Base-by-base conservation (phyloP, 2,797 vertebrate genomes). In the Premnoplex brunnescens region DNA sequence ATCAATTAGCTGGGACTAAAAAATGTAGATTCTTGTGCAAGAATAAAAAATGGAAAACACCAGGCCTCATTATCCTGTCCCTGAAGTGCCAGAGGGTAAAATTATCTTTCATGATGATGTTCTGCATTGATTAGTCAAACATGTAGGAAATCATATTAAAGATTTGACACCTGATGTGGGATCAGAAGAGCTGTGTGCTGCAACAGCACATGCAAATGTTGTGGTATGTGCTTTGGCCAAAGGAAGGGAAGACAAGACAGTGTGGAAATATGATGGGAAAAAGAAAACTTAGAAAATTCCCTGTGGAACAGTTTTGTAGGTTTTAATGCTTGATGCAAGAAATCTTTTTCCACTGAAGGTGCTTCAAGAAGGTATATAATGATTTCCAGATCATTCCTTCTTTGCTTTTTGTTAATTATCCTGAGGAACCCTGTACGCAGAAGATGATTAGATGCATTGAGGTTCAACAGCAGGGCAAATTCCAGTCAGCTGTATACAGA, bases 51-150 rank as follows among this genome's bases (percentile, higher is more conserved):
- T 95, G 95, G 92, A 95, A 97, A 96, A 96, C 92, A 95, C 85
- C 73, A 64, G 92, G 86, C 92, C 89, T 96, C 93, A 96, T 96
- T 96, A 97, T 96, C 84, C 89, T 76, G 95, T 97, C 96, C 97
- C 94, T 88, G 82, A 95, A 96, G 95, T 91, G 96, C 93, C 93
- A 87, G 91, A 96, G 93, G 85, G 91, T 91, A 94, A 96, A 95
- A 96, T 97, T 97, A 97, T 97, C 97, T 95, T 97, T 97, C 89
- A 84, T 97, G 97, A 98, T 98, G 97, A 98, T 97, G 97, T 98
- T 97, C 97, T 95, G 88, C 97, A 98, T 98, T 98, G 98, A 98
- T 98, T 98, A 97, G 98, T 96, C 97, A 98, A 98, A 98, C 97
- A 97, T 79, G 90, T 79, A 93, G 93, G 96, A 97, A 96, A 96